A percentile compares a stretch with the other conserved stretches of the same genome.
Conservation (phyloP, 2,888 invertebrate genomes). For the Halictus quadricinctus region DNA sequence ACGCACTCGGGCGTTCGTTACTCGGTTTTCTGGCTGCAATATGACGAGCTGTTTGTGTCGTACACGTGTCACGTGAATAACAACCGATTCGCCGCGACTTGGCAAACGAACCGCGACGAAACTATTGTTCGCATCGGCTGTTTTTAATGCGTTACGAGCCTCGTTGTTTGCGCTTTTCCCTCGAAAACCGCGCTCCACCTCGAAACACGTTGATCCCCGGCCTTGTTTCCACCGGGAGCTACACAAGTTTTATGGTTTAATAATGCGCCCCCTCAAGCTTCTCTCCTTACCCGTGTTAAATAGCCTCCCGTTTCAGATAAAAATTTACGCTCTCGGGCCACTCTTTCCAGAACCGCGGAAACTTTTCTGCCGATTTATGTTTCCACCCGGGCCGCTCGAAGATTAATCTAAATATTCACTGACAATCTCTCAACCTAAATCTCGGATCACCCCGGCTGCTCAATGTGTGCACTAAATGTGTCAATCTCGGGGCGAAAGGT, state of each 20-base stretch:
- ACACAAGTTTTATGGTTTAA: neutral
- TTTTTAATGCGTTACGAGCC: conserved; percentile 9
- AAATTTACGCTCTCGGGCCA: neutral
- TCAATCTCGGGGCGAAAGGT: conserved; percentile 19
- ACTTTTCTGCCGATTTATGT: neutral
- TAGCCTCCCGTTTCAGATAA: neutral
- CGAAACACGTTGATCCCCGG: neutral
- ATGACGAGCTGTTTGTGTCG: neutral
- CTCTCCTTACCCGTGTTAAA: too few relatives aligned
- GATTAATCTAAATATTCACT: conserved; percentile 37
- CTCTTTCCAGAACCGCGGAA: neutral
- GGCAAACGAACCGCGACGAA: neutral
- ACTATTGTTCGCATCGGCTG: conserved; percentile 19
- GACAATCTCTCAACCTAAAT: conserved; percentile 40
- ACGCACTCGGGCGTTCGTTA: conserved; percentile 10
- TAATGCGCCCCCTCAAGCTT: neutral
- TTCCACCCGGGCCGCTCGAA: neutral
- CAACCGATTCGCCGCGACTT: conserved; percentile 28
- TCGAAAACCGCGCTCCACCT: neutral
- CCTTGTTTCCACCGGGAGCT: neutral
- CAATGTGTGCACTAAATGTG: conserved; percentile 33
- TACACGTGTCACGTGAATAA: conserved; percentile 42
- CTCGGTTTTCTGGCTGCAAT: neutral
- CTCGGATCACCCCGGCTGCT: conserved; percentile 17
- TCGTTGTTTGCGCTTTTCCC: neutral